These are phyloP conservation scores for Halocynthia aurantium DNA, from an alignment of 23 tunicate genomes.

Conservation along the genomic window DNA sequence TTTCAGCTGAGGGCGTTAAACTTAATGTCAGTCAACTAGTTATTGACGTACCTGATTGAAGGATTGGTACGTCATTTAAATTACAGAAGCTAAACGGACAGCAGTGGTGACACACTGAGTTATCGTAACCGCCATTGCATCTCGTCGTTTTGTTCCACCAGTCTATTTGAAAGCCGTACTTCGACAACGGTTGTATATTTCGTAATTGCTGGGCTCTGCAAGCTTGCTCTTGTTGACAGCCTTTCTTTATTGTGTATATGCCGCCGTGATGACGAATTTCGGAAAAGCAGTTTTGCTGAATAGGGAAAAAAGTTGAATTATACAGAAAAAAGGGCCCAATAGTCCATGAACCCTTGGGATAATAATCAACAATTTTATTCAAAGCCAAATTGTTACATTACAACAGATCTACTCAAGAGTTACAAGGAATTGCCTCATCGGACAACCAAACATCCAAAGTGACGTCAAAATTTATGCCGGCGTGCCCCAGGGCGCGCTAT, in stretches of 20 bases:
- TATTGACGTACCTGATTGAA: too few relatives aligned
- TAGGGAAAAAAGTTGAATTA: background rate
- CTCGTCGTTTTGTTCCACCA: background rate
- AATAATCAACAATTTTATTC: too few relatives aligned
- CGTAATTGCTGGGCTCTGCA: constrained; percentile 15
- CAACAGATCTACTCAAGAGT: too few relatives aligned
- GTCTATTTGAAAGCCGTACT: too few relatives aligned
- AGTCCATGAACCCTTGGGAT: background rate
- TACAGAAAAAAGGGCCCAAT: background rate
- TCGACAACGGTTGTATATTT: too few relatives aligned
- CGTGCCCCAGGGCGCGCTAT: too few relatives aligned
- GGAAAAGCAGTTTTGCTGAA: constrained; percentile 21
- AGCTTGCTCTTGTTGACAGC: constrained; percentile 23
- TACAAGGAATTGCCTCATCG: too few relatives aligned
- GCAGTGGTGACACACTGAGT: constrained; percentile 28
- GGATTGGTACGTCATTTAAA: background rate
- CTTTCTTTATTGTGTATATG: constrained; percentile 26
- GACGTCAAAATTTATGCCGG: too few relatives aligned
- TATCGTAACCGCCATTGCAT: constrained; percentile 23
- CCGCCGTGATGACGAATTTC: constrained; percentile 42
- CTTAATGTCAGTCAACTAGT: too few relatives aligned
- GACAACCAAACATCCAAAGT: too few relatives aligned
- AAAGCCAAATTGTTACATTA: too few relatives aligned
- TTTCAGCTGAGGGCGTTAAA: background rate
- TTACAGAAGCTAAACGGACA: constrained; percentile 13